Evolutionary conservation across 1,140 invertebrate genomes (phyloP), one percentile per base, ranked within the genome.

Genomic region (Zaprionus davidi): DNA sequence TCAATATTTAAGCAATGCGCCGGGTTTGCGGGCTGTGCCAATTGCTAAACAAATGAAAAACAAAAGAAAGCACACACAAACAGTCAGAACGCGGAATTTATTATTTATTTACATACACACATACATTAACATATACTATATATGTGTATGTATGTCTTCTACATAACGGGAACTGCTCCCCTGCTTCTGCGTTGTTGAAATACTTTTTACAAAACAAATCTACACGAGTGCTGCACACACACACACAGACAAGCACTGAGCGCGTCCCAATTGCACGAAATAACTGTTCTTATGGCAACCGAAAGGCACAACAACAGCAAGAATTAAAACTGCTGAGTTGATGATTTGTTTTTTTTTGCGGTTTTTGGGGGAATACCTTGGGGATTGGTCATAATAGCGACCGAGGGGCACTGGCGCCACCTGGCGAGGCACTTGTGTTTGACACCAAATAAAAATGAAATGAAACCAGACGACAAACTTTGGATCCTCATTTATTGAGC

Each of bases 361-460:
- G 58, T 63, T 72, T 66, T 82, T 71, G 69, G 85, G 83, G 84
- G 85, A 88, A 88, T 84, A 88, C 84, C 85, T 90, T 76, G 74
- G 65, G 51, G 67, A 88, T 80, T 88, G 78, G 57, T 87, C 83
- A 87, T 76, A 59, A 22, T 31, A 17, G n/a, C 6, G 15, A 41
- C 38, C n/a, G 15, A n/a, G 38, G 26, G 26, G 66, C n/a, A 55
- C 12, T 71, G 46, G 73, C 73, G 73, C 73, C 73, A 71, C 73
- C 68, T 76, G 66, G 66, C 20, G 64, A 26, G 11, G 38, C 38
- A 12, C 26, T 41, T 26, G 62, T 36, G n/a, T 71, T 44, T 76
- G 63, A 67, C 63, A 76, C 69, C 26, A 62, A 67, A 55, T 5
- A 11, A 11, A 34, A 51, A 51, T 63, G 26, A 65, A 71, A 75